These are phyloP conservation scores for Ganaspis brasiliensis DNA, from an alignment of 2,888 invertebrate genomes.

Conservation along the genomic window DNA sequence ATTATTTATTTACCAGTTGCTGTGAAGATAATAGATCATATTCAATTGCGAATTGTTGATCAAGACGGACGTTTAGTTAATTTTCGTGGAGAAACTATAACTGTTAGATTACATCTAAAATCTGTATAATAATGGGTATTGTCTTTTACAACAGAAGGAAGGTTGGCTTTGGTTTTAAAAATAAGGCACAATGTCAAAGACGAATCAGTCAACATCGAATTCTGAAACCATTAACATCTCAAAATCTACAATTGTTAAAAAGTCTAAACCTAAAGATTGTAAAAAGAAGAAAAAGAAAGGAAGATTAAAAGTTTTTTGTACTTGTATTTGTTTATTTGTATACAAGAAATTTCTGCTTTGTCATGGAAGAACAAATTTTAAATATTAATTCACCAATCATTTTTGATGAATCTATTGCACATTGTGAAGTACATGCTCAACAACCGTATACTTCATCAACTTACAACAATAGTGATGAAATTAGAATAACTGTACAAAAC, in stretches of 20 bases:
- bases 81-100: constrained; percentile 62
- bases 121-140: constrained; percentile 45
- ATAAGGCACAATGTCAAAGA: constrained; percentile 6
- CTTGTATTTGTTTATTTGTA: neutral
- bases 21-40: constrained; percentile 54
- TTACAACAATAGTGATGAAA: constrained; percentile 56
- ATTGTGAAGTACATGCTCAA: constrained; percentile 53
- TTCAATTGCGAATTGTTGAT: constrained; percentile 61
- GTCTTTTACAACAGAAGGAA: constrained; percentile 55
- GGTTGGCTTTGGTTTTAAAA: constrained; percentile 50
- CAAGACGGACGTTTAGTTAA: constrained; percentile 59
- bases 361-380: constrained; percentile 42
- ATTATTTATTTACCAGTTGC: constrained; percentile 32
- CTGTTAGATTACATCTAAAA: constrained; percentile 59
- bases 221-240: constrained; percentile 48
- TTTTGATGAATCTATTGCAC: constrained; percentile 52
- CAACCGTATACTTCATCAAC: constrained; percentile 45
- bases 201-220: constrained; percentile 25
- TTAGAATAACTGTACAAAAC: constrained; percentile 53
- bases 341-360: neutral
- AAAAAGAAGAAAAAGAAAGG: neutral
- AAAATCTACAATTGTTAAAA: constrained; percentile 51
- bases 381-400: constrained; percentile 9
- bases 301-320: neutral
- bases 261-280: constrained; percentile 53